Base-by-base conservation (phyloP, 2,797 vertebrate genomes). In the Acanthopagrus latus region DNA sequence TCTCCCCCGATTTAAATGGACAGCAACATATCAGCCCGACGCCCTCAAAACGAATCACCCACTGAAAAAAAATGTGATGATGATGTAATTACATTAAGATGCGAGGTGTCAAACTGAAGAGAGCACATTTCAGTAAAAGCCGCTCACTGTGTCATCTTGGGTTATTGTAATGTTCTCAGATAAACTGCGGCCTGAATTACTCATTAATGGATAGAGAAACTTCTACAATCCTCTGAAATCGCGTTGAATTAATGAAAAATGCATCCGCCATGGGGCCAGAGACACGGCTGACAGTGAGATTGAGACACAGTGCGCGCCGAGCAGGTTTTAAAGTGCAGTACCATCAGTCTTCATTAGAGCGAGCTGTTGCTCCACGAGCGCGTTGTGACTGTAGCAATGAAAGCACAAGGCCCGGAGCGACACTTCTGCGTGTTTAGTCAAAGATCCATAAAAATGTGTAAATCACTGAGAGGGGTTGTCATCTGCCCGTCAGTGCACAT, bases 341-440 rank as follows among this genome's bases (percentile, higher is more conserved):
- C 76, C 71, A 54, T 29, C 51, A 48, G 23, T 60, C 13, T 59
- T 82, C 82, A 64, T 68, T 78, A 54, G 90, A 80, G 74, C 55
- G 86, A 41, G 77, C 67, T 76, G 55, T 64, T 70, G 63, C n/a
- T 64, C 27, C 44, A 78, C 47, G 27, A 60, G 3, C 44, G 44
- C 44, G 44, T 14, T 41, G 14, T 38, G 27, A 73, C 50, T 21
- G 51, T 33, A 77, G 67, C 63, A 73, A 64, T 57, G 59, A 58
- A 44, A 23, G 43, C 29, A 46, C 54, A 47, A 68, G 59, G 65
- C 60, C 58, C 63, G 51, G 23, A 71, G 59, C 25, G 18, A 75
- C 29, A 57, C 56, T 21, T 65, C 54, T 64, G 14, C 6, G 66
- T 60, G 25, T 43, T 76, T 20, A 68, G 38, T 58, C 46, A 71